Conservation (phyloP, 2,888 invertebrate species). For the Rhagonycha fulva region DNA sequence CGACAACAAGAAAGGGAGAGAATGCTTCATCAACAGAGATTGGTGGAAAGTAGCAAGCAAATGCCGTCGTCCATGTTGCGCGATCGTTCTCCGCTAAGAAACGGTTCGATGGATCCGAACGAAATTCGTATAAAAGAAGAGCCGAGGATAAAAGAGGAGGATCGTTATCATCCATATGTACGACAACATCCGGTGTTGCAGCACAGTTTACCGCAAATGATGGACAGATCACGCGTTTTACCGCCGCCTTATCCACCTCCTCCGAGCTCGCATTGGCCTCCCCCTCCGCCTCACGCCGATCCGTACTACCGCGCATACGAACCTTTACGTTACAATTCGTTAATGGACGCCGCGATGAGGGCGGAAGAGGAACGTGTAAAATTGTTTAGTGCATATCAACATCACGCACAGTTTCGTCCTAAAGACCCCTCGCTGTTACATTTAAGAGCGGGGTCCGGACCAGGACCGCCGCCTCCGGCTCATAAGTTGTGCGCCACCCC, state of each 20-base stretch:
- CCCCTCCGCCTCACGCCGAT: conserved; percentile 54
- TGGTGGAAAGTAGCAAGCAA: conserved; percentile 58
- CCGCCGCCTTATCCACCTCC: conserved; percentile 56
- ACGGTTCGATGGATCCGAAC: conserved; percentile 60
- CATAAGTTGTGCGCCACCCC: conserved; percentile 61
- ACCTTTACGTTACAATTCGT: conserved; percentile 76
- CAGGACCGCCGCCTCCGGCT: conserved; percentile 57
- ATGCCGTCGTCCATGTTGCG: conserved; percentile 54
- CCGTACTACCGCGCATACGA: conserved; percentile 66
- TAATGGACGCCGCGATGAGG: conserved; percentile 77
- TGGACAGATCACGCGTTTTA: conserved; percentile 55
- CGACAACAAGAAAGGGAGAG: conserved; percentile 64
- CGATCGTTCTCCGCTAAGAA: conserved; percentile 78
- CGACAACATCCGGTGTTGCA: conserved; percentile 57
- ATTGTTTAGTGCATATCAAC: conserved; percentile 68
- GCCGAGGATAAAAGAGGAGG: conserved; percentile 59
- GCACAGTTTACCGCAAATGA: conserved; percentile 57
- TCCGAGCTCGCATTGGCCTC: conserved; percentile 50
- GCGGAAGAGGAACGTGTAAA: conserved; percentile 81
- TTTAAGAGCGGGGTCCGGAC: conserved; percentile 59
- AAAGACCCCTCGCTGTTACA: conserved; percentile 62
- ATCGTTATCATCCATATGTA: conserved; percentile 60
- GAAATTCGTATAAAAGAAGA: conserved; percentile 69
- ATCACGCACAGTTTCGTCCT: conserved; percentile 54
- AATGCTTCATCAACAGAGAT: conserved; percentile 62